These are phyloP conservation scores for Erynnis tages DNA, from an alignment of 2,888 invertebrate species.

Conservation along the genomic window DNA sequence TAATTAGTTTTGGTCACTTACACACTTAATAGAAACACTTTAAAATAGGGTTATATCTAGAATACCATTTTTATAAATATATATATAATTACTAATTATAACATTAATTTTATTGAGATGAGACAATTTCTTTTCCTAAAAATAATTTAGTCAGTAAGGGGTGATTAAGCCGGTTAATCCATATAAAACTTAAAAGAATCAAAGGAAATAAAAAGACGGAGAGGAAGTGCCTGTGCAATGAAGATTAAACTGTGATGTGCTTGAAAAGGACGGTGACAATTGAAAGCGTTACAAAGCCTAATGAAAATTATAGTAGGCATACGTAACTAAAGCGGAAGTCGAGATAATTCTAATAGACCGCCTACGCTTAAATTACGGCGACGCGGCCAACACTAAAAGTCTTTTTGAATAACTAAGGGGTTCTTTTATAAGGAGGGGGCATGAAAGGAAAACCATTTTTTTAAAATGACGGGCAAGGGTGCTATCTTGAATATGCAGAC, in stretches of 20 bases:
- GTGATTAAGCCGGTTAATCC: no score
- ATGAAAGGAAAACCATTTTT: slow-evolving; percentile 72
- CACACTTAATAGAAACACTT: no score
- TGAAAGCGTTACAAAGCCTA: slow-evolving; percentile 17
- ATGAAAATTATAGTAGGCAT: slow-evolving; percentile 32
- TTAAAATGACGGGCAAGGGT: slow-evolving; percentile 59
- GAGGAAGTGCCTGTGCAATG: background rate
- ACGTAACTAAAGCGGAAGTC: slow-evolving; percentile 37
- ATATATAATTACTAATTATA: no score
- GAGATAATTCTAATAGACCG: slow-evolving; percentile 44
- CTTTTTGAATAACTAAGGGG: slow-evolving; percentile 72
- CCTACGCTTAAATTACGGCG: slow-evolving; percentile 35
- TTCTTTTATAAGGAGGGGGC: slow-evolving; percentile 61
- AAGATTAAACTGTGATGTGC: slow-evolving; percentile 12
- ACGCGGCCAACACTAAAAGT: slow-evolving; percentile 58
- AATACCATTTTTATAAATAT: no score
- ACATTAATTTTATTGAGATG: no score
- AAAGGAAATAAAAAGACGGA: background rate
- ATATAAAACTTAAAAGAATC: no score
- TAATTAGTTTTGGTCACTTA: no score
- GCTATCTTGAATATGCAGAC: slow-evolving; percentile 69
- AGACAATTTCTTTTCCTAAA: no score
- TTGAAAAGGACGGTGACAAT: slow-evolving; percentile 20
- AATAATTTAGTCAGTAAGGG: no score
- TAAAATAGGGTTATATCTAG: no score